Percentiles rank a stretch among this genome's conserved stretches.
phyloP scores from a whole-genome alignment of 2,888 invertebrate species.

The Cheilosia vulpina region DNA sequence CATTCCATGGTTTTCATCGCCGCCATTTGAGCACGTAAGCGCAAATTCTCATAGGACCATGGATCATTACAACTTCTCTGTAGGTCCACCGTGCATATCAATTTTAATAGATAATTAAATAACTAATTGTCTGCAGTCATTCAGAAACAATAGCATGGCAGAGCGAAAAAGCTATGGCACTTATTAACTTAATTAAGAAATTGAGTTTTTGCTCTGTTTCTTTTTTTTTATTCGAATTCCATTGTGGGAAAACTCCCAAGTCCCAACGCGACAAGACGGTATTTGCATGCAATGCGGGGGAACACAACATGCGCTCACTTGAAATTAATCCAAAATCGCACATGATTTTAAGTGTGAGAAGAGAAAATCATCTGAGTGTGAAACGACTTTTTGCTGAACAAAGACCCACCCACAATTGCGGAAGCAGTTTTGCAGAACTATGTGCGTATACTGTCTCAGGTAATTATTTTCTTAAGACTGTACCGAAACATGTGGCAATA shows the following conservation, averaged over 20 bases:
- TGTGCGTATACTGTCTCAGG: background rate
- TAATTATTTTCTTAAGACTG: conserved; percentile 5
- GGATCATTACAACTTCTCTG: background rate
- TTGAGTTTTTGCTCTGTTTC: conserved; percentile 5
- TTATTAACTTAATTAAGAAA: conserved; percentile 20
- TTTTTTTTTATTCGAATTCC: background rate
- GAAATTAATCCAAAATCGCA: conserved; percentile 26
- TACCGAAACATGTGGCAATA: background rate
- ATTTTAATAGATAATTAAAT: conserved; percentile 3
- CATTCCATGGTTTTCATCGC: background rate
- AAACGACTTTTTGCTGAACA: conserved; percentile 12
- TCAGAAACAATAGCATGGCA: conserved; percentile 13
- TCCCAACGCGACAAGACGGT: conserved; percentile 23
- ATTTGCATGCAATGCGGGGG: conserved; percentile 30
- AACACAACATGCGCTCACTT: conserved; percentile 19
- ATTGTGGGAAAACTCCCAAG: conserved; percentile 28
- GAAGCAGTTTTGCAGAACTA: conserved; percentile 17
- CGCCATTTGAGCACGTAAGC: background rate
- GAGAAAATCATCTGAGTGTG: conserved; percentile 19
- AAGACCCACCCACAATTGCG: conserved; percentile 32
- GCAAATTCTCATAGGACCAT: background rate
- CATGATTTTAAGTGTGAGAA: conserved; percentile 4
- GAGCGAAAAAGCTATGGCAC: background rate
- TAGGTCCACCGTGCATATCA: conserved; percentile 2
- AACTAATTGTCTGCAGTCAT: conserved; percentile 10